A percentile compares a stretch with the other conserved stretches of the same genome.
Evolutionary conservation across 1,140 invertebrate species (phyloP).

Genomic region (Drosophila ogumai): DNA sequence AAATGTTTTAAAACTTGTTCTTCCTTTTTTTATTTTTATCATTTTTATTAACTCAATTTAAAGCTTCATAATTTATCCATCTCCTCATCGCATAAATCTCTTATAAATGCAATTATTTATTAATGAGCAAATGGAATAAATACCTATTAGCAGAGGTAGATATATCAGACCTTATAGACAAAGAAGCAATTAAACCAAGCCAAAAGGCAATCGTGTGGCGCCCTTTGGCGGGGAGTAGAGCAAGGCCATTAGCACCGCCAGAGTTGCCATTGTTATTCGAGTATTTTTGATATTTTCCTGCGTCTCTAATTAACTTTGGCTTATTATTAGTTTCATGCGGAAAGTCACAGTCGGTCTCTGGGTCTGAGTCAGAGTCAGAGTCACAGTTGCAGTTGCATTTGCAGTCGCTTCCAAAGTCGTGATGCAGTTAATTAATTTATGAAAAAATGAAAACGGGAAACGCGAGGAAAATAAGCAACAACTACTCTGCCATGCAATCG

Average conservation of each 20-base stretch:
- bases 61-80: conserved; percentile 1
- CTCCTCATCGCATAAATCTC: conserved; percentile 6
- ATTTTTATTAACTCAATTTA: not conserved
- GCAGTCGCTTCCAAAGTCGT: conserved; percentile 63
- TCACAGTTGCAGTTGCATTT: conserved; percentile 13
- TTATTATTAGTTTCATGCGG: conserved; percentile 61
- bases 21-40: not conserved
- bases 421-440: conserved; percentile 80
- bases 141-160: not conserved
- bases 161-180: conserved; percentile 6
- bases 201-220: conserved; percentile 7
- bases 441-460: conserved; percentile 64
- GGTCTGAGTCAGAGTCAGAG: conserved; percentile 25
- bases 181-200: not conserved
- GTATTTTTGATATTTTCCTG: conserved; percentile 37
- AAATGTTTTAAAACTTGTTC: not conserved
- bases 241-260: conserved; percentile 50
- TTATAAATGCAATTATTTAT: conserved; percentile 21
- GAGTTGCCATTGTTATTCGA: conserved; percentile 37
- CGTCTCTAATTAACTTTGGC: conserved; percentile 65
- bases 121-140: conserved; percentile 1
- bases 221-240: conserved; percentile 3
- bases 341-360: conserved; percentile 49
- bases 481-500: conserved; percentile 44
- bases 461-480: conserved; percentile 33